Percentiles rank a stretch among this genome's conserved stretches.
These are phyloP conservation scores for Lepidotrigona ventralis DNA, from an alignment of 1,140 invertebrate genomes.

Conservation along the genomic window DNA sequence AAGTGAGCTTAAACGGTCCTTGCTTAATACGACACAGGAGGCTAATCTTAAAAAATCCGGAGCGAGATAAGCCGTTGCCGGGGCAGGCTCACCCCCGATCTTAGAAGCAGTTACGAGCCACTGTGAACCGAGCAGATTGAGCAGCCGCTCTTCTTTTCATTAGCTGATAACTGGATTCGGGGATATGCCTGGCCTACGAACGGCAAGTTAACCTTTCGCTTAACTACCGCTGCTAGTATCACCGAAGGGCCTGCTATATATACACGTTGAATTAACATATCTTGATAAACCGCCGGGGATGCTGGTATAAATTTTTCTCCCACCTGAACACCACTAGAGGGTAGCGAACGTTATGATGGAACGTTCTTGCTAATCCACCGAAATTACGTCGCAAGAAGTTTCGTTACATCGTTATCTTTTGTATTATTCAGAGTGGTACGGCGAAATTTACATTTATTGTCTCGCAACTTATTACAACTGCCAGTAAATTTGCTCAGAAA, in stretches of 20 bases:
- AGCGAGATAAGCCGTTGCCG: constrained; percentile 70
- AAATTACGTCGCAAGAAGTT: background rate
- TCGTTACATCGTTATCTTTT: background rate
- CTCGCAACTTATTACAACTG: background rate
- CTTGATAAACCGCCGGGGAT: constrained; percentile 53
- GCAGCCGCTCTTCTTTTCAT: constrained; percentile 75
- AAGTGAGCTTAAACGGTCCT: constrained; percentile 70
- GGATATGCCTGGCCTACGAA: constrained; percentile 75
- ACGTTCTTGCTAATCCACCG: constrained; percentile 10
- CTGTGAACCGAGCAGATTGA: constrained; percentile 62
- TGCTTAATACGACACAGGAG: constrained; percentile 78
- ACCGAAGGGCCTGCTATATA: constrained; percentile 35
- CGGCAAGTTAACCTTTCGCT: constrained; percentile 71
- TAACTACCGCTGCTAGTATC: constrained; percentile 47
- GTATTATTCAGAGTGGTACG: background rate
- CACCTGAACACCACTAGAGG: constrained; percentile 1
- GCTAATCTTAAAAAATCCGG: constrained; percentile 76
- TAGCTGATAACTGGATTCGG: constrained; percentile 74
- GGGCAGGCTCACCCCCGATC: constrained; percentile 57
- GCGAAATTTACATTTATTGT: background rate
- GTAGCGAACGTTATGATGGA: constrained; percentile 22
- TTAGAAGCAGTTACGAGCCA: constrained; percentile 56
- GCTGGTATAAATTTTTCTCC: constrained; percentile 45
- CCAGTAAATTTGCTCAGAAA: background rate
- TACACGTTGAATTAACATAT: constrained; percentile 60